Evolutionary conservation across 2,113 vertebrate genomes (phyloP), one percentile per base, ranked within the genome.

Genomic region (Melanocharis versteri): DNA sequence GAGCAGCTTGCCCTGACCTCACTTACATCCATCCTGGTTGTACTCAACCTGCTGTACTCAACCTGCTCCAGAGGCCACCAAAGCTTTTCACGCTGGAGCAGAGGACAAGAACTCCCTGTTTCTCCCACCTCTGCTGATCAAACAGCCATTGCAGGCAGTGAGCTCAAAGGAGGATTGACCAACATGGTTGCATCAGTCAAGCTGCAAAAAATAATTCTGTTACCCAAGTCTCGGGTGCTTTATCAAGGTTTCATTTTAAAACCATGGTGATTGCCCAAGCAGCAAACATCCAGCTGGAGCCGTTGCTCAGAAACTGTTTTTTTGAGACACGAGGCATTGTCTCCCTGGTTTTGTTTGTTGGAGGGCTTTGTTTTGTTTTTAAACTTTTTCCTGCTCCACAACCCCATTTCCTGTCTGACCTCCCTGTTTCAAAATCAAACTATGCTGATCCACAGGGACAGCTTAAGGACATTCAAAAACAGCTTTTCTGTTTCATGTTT

Each of bases 211-310:
- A 47, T 30, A 61, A 54, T 42, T 19, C 65, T 22, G 21, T 96
- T 95, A 82, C 93, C 76, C 75, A 96, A 95, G 87, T 51, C 66
- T 80, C 4, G 19, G 87, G 47, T 85, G 82, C 35, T 91, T 92
- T 95, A 89, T 93, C 93, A 71, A 47, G 57, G 72, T 31, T 84
- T 83, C 35, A 1, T 47, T 90, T 87, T 71, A 76, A 89, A 95
- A 61, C 40, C 62, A 13, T 2, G 33, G 68, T 11, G 47, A 73
- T 86, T 90, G 58, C 75, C 92, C 71, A 83, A 93, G 82, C 72
- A 90, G 87, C 84, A 88, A 88, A 69, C 71, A 83, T 33, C 60
- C 82, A 81, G 15, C 71, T 73, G 68, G 4, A 60, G 75, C 54
- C 22, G 20, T 50, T 89, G 64, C 56, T 78, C 85, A 83, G 47